These are phyloP conservation scores for Hydriomena furcata DNA, from an alignment of 2,888 invertebrate genomes.

Conservation along the genomic window DNA sequence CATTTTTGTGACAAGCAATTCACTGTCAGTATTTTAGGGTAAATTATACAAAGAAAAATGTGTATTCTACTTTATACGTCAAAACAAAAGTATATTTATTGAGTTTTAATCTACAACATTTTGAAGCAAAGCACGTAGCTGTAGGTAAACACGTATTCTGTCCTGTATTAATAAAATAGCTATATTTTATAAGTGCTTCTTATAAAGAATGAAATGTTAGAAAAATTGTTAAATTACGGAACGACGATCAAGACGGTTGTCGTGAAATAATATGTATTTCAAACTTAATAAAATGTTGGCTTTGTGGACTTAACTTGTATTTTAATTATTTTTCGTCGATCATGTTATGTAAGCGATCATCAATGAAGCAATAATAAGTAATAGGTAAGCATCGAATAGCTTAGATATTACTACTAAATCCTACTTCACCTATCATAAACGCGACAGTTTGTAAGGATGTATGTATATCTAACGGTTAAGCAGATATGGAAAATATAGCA, in stretches of 20 bases:
- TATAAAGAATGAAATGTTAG: constrained; percentile 49
- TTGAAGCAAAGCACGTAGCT: constrained; percentile 12
- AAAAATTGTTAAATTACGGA: constrained; percentile 45
- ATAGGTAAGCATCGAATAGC: too few species aligned
- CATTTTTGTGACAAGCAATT: constrained; percentile 13
- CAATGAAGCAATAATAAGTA: too few species aligned
- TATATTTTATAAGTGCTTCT: constrained; percentile 49
- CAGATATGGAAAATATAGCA: neutral
- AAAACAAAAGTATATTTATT: constrained; percentile 18
- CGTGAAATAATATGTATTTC: constrained; percentile 49
- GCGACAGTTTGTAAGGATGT: too few species aligned
- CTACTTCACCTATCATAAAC: too few species aligned
- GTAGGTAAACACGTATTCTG: constrained; percentile 22
- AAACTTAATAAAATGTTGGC: constrained; percentile 63
- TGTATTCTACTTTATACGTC: constrained; percentile 10
- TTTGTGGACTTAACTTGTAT: constrained; percentile 48
- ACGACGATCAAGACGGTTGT: constrained; percentile 43
- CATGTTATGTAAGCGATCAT: too few species aligned
- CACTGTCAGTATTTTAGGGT: constrained; percentile 27
- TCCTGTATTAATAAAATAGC: constrained; percentile 27
- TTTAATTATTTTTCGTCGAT: constrained; percentile 36
- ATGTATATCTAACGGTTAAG: too few species aligned
- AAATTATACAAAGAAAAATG: constrained; percentile 14
- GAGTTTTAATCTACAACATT: constrained; percentile 10
- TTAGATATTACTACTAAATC: too few species aligned